phyloP scores from a whole-genome alignment of 2,797 vertebrate species.

The Sebastes oblongus region DNA sequence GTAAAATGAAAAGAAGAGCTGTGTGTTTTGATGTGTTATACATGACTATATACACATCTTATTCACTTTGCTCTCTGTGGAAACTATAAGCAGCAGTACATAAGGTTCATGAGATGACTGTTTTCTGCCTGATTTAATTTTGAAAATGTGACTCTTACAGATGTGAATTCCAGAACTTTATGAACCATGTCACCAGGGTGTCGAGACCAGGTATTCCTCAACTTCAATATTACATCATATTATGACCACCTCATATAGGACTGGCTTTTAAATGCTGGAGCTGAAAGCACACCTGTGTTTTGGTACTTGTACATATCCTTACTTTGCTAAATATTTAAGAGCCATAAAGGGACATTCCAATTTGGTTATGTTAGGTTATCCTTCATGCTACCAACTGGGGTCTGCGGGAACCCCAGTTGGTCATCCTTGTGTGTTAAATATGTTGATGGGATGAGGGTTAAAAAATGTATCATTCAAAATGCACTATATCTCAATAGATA shows the following conservation, averaged over 20 bases:
- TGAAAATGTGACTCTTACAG: slow-evolving; percentile 60
- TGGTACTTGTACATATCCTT: not conserved
- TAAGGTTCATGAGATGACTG: not conserved
- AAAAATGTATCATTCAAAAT: too few relatives aligned
- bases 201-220: slow-evolving; percentile 75
- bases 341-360: not conserved
- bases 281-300: not conserved
- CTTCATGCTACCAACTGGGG: not conserved
- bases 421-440: too few relatives aligned
- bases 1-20: not conserved
- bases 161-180: slow-evolving; percentile 81
- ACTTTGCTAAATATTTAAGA: not conserved
- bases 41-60: not conserved
- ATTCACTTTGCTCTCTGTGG: not conserved
- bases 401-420: too few relatives aligned
- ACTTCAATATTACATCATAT: not conserved
- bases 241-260: not conserved
- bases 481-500: too few relatives aligned
- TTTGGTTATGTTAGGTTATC: not conserved
- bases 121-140: not conserved
- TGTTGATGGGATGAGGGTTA: too few relatives aligned
- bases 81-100: not conserved
- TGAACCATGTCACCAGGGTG: slow-evolving; percentile 75
- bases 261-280: not conserved
- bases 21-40: not conserved